These are phyloP conservation scores for Cantharis flavilabris DNA, from an alignment of 2,888 invertebrate species.

Conservation along the genomic window DNA sequence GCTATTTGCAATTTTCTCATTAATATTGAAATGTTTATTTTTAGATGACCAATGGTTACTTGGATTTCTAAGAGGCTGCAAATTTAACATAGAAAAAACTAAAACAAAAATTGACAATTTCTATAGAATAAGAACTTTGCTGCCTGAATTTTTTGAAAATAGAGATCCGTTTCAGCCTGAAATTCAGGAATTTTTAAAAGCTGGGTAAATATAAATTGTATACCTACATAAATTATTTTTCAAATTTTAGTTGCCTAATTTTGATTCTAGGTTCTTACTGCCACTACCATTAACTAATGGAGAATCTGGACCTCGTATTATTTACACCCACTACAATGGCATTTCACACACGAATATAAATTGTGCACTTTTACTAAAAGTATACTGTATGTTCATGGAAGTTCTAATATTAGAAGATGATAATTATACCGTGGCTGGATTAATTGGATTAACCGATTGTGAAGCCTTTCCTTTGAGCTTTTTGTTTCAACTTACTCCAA, in stretches of 20 bases:
- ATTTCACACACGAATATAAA: background rate
- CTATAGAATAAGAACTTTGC: constrained; percentile 61
- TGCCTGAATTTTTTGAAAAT: constrained; percentile 63
- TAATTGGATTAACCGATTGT: background rate
- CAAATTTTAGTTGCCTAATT: background rate
- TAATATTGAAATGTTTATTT: background rate
- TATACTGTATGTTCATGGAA: background rate
- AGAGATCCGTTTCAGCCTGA: constrained; percentile 54
- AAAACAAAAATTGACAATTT: constrained; percentile 64
- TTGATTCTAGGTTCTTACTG: background rate
- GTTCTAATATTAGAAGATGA: background rate
- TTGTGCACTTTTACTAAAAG: background rate
- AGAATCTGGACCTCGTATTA: background rate
- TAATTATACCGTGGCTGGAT: background rate
- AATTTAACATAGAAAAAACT: constrained; percentile 60
- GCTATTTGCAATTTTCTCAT: no score
- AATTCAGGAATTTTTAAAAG: constrained; percentile 44
- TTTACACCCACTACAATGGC: background rate
- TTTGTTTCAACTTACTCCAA: background rate
- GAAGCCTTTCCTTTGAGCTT: background rate
- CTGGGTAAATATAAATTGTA: constrained; percentile 50
- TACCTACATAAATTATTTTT: no score
- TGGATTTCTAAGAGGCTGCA: constrained; percentile 60
- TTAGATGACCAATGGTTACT: constrained; percentile 61
- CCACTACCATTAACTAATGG: background rate